Conservation (phyloP, 1,140 invertebrate genomes). For the Catajapyx aquilonaris region DNA sequence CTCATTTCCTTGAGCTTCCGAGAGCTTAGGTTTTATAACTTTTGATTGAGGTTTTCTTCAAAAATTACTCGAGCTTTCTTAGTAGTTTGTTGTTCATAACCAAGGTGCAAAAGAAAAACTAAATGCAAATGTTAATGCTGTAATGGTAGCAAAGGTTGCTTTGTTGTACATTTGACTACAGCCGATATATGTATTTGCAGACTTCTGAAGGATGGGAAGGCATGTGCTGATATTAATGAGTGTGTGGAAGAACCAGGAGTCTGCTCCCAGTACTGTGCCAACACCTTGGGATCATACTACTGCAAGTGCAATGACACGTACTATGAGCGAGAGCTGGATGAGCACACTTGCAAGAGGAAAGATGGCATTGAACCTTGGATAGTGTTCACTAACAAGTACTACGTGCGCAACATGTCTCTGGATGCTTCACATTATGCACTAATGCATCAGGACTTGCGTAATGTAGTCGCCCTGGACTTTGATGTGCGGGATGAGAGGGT, state of each 20-base stretch:
- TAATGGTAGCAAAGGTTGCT: background rate
- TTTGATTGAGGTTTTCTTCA: too few species aligned
- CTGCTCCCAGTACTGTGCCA: slow-evolving; percentile 87
- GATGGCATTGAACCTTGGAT: slow-evolving; percentile 71
- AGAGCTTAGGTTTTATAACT: too few species aligned
- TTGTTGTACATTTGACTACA: too few species aligned
- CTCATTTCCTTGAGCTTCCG: too few species aligned
- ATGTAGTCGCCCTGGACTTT: slow-evolving; percentile 90
- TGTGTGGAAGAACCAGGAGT: slow-evolving; percentile 72
- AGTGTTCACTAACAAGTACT: slow-evolving; percentile 95
- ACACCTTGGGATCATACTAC: slow-evolving; percentile 83
- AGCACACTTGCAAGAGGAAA: slow-evolving; percentile 72
- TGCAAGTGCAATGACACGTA: slow-evolving; percentile 91
- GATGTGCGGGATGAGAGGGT: slow-evolving; percentile 62
- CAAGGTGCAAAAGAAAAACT: too few species aligned
- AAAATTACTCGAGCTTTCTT: too few species aligned
- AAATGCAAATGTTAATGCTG: background rate
- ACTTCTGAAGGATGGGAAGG: slow-evolving; percentile 59
- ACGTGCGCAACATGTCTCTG: slow-evolving; percentile 82
- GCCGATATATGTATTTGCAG: slow-evolving; percentile 17
- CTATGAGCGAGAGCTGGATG: slow-evolving; percentile 67
- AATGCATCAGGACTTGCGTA: slow-evolving; percentile 84
- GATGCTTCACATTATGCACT: slow-evolving; percentile 70
- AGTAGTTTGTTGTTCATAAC: too few species aligned
- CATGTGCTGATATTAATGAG: slow-evolving; percentile 83